Evolutionary conservation across 2,113 vertebrate genomes (phyloP), one percentile per base, ranked within the genome.

Genomic region (Hystrix brachyura): DNA sequence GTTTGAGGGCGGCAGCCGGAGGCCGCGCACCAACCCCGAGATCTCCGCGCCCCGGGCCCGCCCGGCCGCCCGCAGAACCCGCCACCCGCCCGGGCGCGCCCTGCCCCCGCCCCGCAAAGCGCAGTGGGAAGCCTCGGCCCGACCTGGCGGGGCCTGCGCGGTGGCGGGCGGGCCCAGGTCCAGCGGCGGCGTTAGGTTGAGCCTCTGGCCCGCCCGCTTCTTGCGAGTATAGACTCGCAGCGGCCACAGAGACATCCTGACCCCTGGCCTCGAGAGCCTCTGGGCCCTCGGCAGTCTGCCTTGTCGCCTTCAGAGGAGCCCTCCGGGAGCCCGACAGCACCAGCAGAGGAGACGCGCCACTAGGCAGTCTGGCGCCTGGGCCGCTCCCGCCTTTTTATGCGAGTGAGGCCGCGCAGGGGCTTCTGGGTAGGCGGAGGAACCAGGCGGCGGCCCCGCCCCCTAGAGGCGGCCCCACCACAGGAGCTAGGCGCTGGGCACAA

Each of bases 151-250:
- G 4, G 46, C 74, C 83, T 90, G 84, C 0, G 38, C 65, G 65
- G 23, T 83, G 21, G 12, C n/a, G 0, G 25, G 8, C 1, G 15
- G 11, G 34, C 67, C 79, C 0, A 13, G 53, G 57, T 85, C 90
- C 0, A 57, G 94, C 27, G 95, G 67, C 4, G 98, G 98, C 7
- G 98, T 98, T 12, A 97, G 13, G 57, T 97, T 97, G 65, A 97
- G 96, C 81, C 96, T 94, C 13, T 34, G 69, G n/a, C 48, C n/a
- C 0, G 51, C 69, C 53, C 60, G 90, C 91, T 93, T 98, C 55
- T 62, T 92, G 90, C 78, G 92, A 6, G 51, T 69, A 11, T 94
- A 98, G 7, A 78, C 95, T 32, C 71, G 59, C 5, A n/a, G 51
- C 1, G 96, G 72, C 97, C 96, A 96, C 94, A 97, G n/a, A 29